phyloP scores from a whole-genome alignment of 2,113 vertebrate species.

The Cygnus buccinator region DNA sequence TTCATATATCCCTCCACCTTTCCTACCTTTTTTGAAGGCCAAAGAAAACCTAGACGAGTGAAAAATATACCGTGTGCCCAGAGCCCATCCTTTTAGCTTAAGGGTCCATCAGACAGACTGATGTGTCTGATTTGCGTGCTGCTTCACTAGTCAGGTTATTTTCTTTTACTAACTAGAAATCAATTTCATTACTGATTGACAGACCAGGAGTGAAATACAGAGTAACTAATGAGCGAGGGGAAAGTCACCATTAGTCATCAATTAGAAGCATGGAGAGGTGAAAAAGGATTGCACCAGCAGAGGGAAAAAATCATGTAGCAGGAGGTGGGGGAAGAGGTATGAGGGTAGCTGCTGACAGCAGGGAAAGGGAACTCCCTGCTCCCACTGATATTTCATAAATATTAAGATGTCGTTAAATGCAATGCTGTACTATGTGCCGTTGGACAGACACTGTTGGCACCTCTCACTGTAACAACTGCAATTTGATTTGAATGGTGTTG shows the following conservation, averaged over 20 bases:
- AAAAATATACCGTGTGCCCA: background rate
- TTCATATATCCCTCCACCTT: background rate
- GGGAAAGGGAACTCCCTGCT: background rate
- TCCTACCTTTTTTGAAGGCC: background rate
- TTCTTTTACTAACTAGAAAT: background rate
- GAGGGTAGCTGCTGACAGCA: background rate
- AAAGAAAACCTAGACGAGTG: background rate
- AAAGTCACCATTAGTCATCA: background rate
- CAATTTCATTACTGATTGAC: background rate
- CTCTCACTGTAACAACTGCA: background rate
- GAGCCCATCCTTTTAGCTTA: background rate
- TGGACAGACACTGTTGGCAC: background rate
- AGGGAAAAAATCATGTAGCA: background rate
- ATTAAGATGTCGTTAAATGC: background rate
- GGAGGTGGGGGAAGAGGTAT: background rate
- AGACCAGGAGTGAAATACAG: background rate
- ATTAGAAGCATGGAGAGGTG: background rate
- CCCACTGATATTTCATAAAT: background rate
- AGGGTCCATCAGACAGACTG: background rate
- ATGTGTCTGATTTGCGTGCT: accelerated
- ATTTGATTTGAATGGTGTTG: background rate
- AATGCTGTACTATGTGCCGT: background rate
- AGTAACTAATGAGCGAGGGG: background rate
- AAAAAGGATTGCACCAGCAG: background rate
- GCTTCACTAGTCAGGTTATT: background rate